phyloP scores from a whole-genome alignment of 2,113 vertebrate genomes.

The Chiloscyllium plagiosum region DNA sequence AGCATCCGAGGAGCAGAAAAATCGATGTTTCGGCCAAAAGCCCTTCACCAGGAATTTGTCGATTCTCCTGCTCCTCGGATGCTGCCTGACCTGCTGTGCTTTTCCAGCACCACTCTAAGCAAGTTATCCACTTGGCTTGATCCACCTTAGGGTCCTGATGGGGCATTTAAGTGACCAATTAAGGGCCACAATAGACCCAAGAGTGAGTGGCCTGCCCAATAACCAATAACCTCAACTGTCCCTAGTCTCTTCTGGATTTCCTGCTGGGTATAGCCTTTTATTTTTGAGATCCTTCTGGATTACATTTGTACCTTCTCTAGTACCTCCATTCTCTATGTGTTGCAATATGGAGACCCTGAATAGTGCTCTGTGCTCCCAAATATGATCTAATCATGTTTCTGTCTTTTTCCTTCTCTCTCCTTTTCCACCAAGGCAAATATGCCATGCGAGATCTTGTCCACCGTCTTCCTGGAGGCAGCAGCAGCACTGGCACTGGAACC shows the following conservation, averaged over 20 bases:
- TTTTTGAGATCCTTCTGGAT: background rate
- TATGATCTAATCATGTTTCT: conserved; percentile 43
- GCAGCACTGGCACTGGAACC: conserved; percentile 51
- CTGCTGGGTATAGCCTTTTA: background rate
- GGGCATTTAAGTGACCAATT: no score
- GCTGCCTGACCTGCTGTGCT: no score
- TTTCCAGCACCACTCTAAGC: no score
- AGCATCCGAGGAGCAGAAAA: no score
- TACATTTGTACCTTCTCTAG: background rate
- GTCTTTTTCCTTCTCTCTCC: conserved; percentile 46
- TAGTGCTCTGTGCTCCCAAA: background rate
- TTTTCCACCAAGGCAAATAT: conserved; percentile 77
- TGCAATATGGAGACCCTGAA: background rate
- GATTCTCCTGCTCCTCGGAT: no score
- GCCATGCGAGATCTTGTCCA: conserved; percentile 97
- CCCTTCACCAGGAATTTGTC: no score
- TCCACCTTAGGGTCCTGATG: no score
- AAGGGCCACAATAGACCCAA: no score
- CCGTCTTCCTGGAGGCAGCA: conserved; percentile 82
- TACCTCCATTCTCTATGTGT: background rate
- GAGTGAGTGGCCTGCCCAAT: no score
- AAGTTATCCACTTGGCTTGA: no score
- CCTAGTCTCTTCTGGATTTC: background rate
- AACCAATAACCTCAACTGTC: no score
- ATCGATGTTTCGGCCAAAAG: no score